These are phyloP conservation scores for Poicephalus gulielmi DNA, from an alignment of 2,113 vertebrate species.

Conservation along the genomic window DNA sequence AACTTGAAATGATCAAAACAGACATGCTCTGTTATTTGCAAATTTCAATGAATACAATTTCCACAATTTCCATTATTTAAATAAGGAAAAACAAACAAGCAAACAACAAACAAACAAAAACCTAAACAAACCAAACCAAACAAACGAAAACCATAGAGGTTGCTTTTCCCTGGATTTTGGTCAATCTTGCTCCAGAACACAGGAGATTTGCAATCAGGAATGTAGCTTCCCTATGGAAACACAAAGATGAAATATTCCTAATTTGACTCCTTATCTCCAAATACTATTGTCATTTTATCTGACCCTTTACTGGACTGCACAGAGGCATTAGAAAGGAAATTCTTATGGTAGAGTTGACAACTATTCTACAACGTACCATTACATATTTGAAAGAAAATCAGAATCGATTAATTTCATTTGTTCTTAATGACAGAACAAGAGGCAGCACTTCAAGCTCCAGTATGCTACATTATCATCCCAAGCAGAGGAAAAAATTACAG, in stretches of 20 bases:
- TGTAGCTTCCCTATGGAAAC: background rate
- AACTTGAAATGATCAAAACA: background rate
- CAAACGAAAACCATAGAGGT: background rate
- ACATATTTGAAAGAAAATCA: constrained; percentile 12
- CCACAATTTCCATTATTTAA: background rate
- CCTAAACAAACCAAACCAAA: background rate
- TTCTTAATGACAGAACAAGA: constrained; percentile 41
- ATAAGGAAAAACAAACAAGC: background rate
- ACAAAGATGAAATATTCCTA: background rate
- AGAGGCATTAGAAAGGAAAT: background rate
- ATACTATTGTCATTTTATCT: background rate
- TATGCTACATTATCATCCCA: background rate
- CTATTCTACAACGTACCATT: background rate
- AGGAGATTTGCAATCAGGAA: background rate
- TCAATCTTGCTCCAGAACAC: background rate
- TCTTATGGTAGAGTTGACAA: background rate
- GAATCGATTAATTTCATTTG: constrained; percentile 36
- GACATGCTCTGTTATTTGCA: background rate
- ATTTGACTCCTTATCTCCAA: background rate
- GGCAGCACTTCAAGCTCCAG: constrained; percentile 2
- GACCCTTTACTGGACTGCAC: background rate
- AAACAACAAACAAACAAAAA: background rate
- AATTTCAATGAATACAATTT: background rate
- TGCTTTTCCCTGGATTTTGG: background rate
- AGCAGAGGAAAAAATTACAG: constrained; percentile 16